Evolutionary conservation across 2,888 invertebrate species (phyloP), one percentile per base, ranked within the genome.

Genomic region (Ectropis crepuscularia): DNA sequence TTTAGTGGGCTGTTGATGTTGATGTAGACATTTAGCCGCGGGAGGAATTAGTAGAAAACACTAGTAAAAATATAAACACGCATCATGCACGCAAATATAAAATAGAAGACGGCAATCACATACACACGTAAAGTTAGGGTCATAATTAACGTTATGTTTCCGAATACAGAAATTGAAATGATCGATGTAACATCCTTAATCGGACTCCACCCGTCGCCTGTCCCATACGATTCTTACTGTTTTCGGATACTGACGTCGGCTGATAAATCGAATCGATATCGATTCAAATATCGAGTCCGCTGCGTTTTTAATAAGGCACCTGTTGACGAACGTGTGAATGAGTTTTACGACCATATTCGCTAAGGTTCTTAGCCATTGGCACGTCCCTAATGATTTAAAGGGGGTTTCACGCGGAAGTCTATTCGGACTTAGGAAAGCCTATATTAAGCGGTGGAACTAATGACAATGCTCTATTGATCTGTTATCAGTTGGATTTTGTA

Each of bases 241-340:
- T 53, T 36, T 39, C 11, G 28, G 49, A 36, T 41, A 46, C 16
- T 36, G 49, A 58, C 80, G 84, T 79, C 78, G 77, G 69, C 61
- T 66, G 74, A 76, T 80, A 82, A 79, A 82, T 75, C 82, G 77
- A 74, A 74, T 76, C 75, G 74, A 78, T 85, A 73, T 67, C 69
- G 68, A 77, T 74, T 74, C 77, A 73, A 74, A 65, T 66, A 72
- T 70, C 68, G 54, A 54, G 69, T 68, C 75, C 78, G 75, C 78
- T 76, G 81, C 76, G 86, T 86, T 89, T 91, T 92, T 92, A 92
- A 92, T 92, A 92, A 91, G 91, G 87, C 83, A 79, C 86, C 85
- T 82, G 87, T 87, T 92, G 92, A 92, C 88, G 89, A 88, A 90
- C 92, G 87, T 91, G 89, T 92, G 91, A 92, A 92, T 92, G 90